Percentiles rank a stretch among this genome's conserved stretches.
These are phyloP conservation scores for Nesogale talazaci DNA, from an alignment of 2,113 vertebrate genomes.

Conservation along the genomic window DNA sequence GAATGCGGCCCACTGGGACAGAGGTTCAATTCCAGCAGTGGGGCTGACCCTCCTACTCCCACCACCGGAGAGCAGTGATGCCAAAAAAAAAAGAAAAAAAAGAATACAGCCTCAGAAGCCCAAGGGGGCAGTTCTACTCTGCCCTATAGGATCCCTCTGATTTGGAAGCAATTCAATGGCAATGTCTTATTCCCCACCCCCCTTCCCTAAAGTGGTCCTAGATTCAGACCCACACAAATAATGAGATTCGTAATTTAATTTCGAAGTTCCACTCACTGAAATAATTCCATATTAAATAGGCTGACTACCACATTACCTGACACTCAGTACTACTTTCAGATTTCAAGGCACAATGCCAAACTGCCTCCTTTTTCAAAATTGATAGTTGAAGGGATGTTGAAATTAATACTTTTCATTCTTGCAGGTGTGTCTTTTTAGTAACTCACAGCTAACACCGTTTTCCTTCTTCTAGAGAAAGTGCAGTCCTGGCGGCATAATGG, in stretches of 20 bases:
- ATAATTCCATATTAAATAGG: slow-evolving; percentile 21
- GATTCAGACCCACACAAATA: slow-evolving; percentile 32
- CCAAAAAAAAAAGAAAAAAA: no score
- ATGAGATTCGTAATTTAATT: slow-evolving; percentile 22
- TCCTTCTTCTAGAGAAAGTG: slow-evolving; percentile 24
- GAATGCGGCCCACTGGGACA: no score
- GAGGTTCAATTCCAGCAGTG: no score
- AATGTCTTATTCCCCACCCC: no score
- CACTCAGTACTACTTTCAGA: slow-evolving; percentile 15
- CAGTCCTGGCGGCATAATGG: no score
- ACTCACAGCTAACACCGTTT: slow-evolving; percentile 46
- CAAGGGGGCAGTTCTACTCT: no score
- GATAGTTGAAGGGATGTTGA: neutral
- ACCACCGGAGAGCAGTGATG: no score
- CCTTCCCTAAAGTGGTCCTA: neutral
- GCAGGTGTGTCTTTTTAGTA: slow-evolving; percentile 22
- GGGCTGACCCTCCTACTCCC: no score
- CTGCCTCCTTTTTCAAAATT: slow-evolving; percentile 26
- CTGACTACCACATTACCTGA: slow-evolving; percentile 41
- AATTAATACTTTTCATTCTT: slow-evolving; percentile 18
- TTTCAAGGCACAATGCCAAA: slow-evolving; percentile 42
- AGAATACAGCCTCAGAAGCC: no score
- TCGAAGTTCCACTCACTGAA: neutral
- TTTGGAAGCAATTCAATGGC: no score
- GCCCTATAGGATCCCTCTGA: no score